Base-by-base conservation (phyloP, 2,888 invertebrate species). In the Homarus gammarus region DNA sequence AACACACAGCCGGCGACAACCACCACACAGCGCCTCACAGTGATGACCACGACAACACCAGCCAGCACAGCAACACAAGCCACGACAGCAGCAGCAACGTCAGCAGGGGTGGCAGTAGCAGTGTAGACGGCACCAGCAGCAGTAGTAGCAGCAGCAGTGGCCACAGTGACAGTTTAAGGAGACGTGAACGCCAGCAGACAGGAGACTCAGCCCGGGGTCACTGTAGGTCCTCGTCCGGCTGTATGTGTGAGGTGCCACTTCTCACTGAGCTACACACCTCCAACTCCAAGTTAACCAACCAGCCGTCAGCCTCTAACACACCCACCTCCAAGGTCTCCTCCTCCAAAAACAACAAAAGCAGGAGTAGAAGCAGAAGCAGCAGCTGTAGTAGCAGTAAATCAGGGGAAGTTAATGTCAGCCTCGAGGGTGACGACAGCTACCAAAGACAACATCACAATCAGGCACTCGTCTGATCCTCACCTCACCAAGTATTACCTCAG, bases 191-290 rank as follows among this genome's bases (percentile, higher is more conserved):
- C 12, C 56, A 56, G 18, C 36, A 75, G 18, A n/a, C 61, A 3
- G 61, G 73, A 6, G 75, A 84, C 18, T n/a, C 15, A 22, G 70
- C 49, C 12, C 38, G 51, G 3, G 73, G 79, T 2, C 84, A 84
- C 49, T 75, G 75, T 44, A 31, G 84, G 22, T 73, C 84, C 12
- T n/a, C 73, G 22, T 84, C 84, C n/a, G 56, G 73, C 1, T 89
- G 84, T n/a, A 78, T 89, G 36, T 89, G 89, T 31, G 89, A 89
- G 36, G 79, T 89, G 22, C 89, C 89, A 40, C 70, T 89, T 12
- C 84, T 89, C 1, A 79, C 70, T 18, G 84, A 89, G 44, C 84
- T 89, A 10, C 89, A 84, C 33, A 72, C 89, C 27, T 84, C 84
- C 1, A 81, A 31, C 10, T 78, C 79, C 51, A 84, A 64, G 15